phyloP scores from a whole-genome alignment of 2,113 vertebrate genomes.

The Toxotes jaculatrix region DNA sequence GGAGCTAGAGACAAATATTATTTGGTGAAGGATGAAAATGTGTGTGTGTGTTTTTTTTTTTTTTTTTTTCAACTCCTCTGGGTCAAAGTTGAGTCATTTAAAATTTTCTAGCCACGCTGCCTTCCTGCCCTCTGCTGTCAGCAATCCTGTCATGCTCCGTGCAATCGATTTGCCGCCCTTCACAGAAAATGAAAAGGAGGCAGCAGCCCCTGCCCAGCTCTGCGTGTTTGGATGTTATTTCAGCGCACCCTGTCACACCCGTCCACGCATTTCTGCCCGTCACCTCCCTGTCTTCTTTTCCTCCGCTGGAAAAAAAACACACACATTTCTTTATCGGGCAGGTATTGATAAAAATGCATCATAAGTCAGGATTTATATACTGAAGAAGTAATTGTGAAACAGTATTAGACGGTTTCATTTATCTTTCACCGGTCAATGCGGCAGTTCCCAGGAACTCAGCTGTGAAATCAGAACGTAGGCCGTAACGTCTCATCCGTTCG shows the following conservation, averaged over 20 bases:
- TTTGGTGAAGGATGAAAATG: not conserved
- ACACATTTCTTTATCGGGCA: not conserved
- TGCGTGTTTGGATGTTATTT: constrained; percentile 21
- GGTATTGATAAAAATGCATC: not conserved
- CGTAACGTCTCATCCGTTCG: constrained; percentile 7
- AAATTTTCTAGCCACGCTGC: not conserved
- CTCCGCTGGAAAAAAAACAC: too few relatives aligned
- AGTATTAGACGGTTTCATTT: constrained; percentile 1
- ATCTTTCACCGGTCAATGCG: not conserved
- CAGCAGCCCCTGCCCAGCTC: constrained; percentile 17
- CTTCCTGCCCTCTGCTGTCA: constrained; percentile 22
- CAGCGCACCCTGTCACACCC: constrained; percentile 1
- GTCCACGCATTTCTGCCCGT: constrained; percentile 3
- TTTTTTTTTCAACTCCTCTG: not conserved
- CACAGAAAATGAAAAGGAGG: constrained; percentile 32
- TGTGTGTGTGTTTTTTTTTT: not conserved
- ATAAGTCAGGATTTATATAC: not conserved
- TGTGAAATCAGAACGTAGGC: not conserved
- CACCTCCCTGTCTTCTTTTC: not conserved
- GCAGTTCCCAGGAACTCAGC: not conserved
- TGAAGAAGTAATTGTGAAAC: not conserved
- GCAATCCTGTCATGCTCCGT: not conserved
- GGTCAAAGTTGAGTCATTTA: constrained; percentile 15
- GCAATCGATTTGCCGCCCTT: constrained; percentile 31
- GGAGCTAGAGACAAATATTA: not conserved